Evolutionary conservation across 2,113 vertebrate genomes (phyloP), one percentile per base, ranked within the genome.

Genomic region (Paralichthys olivaceus): DNA sequence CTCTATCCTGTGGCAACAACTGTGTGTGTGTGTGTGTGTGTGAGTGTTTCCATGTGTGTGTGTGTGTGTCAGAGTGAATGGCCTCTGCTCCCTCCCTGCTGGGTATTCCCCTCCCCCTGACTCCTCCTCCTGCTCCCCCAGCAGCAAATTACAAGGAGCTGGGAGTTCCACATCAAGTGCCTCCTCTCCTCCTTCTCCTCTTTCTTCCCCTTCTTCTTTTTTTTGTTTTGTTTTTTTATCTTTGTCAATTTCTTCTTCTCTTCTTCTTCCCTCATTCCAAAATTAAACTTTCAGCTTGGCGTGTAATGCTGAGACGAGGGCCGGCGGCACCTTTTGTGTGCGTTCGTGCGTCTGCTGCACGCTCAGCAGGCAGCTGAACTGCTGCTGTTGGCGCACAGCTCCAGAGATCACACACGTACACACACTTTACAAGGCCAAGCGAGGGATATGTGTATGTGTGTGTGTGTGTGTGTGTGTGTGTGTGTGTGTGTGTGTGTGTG

Each of bases 51-150:
- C 80, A 70, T 77, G 59, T 81, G 86, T 79, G 68, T 26, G 69
- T 72, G 77, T 86, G 83, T 89, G 84, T 88, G 77, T 88, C 77
- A 73, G 82, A 86, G 76, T 91, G 90, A 93, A 88, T 92, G 91
- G 91, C 90, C 91, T 93, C 82, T 91, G 88, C 72, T 84, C 85
- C 88, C 90, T 93, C 89, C 89, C 91, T 72, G 79, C 89, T 84
- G 86, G 83, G 90, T 81, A 77, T 88, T 90, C 90, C 91, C 90
- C 91, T 91, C 89, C 87, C 88, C 83, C 86, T 88, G 81, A 84
- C 92, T 93, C 92, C 92, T 90, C 93, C 92, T 75, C 74, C 54
- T 45, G 66, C 58, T 85, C 84, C 83, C 80, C 79, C 65, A 19
- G 22, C 79, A 86, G 87, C 88, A 93, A 91, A 91, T 92, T 87